These are phyloP conservation scores for Hippopotamyrus pictus DNA, from an alignment of 2,797 vertebrate genomes.

Conservation along the genomic window DNA sequence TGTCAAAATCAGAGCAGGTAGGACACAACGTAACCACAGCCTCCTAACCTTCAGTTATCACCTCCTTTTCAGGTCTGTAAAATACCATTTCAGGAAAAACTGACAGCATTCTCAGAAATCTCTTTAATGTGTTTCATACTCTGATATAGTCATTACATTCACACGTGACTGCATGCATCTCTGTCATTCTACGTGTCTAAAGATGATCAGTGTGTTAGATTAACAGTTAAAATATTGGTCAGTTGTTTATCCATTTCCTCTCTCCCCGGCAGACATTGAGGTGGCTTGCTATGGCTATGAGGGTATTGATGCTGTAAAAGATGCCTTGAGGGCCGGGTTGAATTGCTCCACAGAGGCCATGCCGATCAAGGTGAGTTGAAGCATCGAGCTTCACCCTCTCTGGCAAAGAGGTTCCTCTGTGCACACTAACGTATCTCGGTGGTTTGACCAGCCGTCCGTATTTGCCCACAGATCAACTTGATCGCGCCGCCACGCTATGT, in stretches of 20 bases:
- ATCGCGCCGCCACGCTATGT: conserved; percentile 96
- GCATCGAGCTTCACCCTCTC: neutral
- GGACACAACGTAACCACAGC: neutral
- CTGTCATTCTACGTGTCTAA: neutral
- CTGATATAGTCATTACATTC: neutral
- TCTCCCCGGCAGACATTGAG: conserved; percentile 77
- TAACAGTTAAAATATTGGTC: neutral
- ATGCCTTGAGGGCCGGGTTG: conserved; percentile 87
- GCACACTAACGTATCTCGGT: neutral
- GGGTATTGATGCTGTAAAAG: conserved; percentile 96
- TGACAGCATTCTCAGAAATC: neutral
- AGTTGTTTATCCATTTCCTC: neutral
- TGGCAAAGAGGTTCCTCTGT: neutral
- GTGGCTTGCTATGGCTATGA: conserved; percentile 98
- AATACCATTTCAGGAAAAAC: neutral
- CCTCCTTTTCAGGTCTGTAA: neutral
- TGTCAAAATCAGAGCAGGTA: conserved; percentile 96
- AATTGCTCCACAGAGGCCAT: conserved; percentile 91
- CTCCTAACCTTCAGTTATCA: neutral
- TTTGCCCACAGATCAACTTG: conserved; percentile 79
- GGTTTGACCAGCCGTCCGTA: neutral
- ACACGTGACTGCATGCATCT: neutral
- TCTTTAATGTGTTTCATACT: neutral
- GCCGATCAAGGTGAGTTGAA: conserved; percentile 85
- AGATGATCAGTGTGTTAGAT: neutral